Base-by-base conservation (phyloP, 2,888 invertebrate genomes). In the Isoperla grammatica region DNA sequence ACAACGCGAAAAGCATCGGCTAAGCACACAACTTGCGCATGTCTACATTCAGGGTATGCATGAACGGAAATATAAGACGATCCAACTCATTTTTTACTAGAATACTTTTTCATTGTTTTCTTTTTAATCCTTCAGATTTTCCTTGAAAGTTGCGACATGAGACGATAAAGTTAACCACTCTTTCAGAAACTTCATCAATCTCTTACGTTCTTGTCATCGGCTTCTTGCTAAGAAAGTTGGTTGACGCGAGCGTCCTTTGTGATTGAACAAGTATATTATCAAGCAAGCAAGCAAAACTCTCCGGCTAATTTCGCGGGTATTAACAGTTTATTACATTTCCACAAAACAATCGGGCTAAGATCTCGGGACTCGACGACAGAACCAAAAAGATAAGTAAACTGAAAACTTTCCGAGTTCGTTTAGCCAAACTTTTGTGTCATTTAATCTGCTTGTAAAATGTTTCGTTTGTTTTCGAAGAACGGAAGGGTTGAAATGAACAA, bases 291-390 rank as follows among this genome's bases (percentile, higher is more conserved):
- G n/a, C 4, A 40, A 12, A 37, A 40, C 5, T 40, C 19, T 45
- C 17, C n/a, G 15, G 17, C 17, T 45, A 13, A 45, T 45, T 45
- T 45, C 17, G 11, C n/a, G 45, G 17, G 45, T 45, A 45, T 45
- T 45, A 45, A 45, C 45, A 45, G 45, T 45, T 45, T 45, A 45
- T 45, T 45, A 45, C 11, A 45, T 45, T 45, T 45, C 45, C 19
- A 29, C 45, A 45, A 19, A 40, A 40, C 40, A 40, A 45, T 17
- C 11, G 17, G 45, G 29, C 29, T 29, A 45, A 45, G 19, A 45
- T 45, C 9, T 45, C 45, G n/a, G n/a, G n/a, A 11, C 17, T 15
- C 15, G 42, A 40, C 6, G 4, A 4, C 15, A 17, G 17, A 45
- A 45, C 15, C 11, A 17, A 45, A 45, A 45, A 45, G 45, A 45